Evolutionary conservation across 2,888 invertebrate genomes (phyloP), one percentile per base, ranked within the genome.

Genomic region (Itoplectis maculator): DNA sequence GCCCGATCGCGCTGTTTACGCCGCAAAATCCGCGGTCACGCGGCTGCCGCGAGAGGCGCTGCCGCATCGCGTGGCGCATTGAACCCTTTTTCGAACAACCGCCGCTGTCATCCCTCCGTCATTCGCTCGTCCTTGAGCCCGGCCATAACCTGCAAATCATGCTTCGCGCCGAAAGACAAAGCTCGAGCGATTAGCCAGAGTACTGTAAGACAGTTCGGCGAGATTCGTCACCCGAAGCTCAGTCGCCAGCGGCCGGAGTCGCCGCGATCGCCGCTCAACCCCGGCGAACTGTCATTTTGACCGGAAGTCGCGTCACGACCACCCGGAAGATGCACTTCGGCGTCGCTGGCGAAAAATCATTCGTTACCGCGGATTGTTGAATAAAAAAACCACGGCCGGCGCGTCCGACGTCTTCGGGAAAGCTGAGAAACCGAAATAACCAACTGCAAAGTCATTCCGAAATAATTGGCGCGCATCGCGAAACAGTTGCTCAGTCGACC

Each of bases 291-390:
- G 68, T 49, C 59, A 56, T 69, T 80, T 61, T 15, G 51, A 78
- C 81, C 88, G 88, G 88, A 88, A 87, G 76, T 80, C 77, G 79
- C 74, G 56, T 47, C 65, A 66, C 42, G 54, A 70, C 40, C n/a
- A 80, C 49, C n/a, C 76, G 77, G 82, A 79, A 81, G 69, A 72
- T 73, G 75, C 79, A 72, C 18, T 9, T 23, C 15, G n/a, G 1
- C 40, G 15, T 63, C 42, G 4, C 9, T 5, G n/a, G 11, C 9
- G 11, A 2, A 2, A 0, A 29, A 11, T n/a, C 18, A 7, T n/a
- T 47, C 29, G 18, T 0, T 29, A 23, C 11, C 15, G 9, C 15
- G 29, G 9, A 68, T 15, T 15, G 76, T 61, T 49, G 68, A 66
- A 40, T 37, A 68, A 59, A n/a, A 23, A 59, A 23, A 1, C 9